Conservation (phyloP, 2,797 vertebrate genomes). For the Hoplostethus mediterraneus region DNA sequence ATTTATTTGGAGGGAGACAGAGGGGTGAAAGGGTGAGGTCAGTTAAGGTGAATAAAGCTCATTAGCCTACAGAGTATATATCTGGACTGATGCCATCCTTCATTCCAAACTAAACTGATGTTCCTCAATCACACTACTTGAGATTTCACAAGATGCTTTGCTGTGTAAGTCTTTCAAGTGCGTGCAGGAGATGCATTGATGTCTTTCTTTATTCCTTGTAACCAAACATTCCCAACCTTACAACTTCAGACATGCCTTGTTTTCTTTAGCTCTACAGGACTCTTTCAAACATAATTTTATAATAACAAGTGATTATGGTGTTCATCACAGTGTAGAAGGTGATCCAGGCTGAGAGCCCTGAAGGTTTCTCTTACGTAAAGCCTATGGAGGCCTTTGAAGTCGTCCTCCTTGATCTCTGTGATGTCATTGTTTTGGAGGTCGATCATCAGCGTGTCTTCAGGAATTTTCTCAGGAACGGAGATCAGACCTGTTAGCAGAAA, state of each 20-base stretch:
- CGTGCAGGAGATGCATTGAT: not conserved
- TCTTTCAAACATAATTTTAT: not conserved
- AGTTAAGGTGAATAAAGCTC: too few species aligned
- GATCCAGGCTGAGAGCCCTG: not conserved
- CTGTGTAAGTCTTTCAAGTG: not conserved
- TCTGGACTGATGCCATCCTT: too few species aligned
- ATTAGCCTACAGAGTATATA: too few species aligned
- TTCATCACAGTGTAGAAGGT: not conserved
- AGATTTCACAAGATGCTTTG: not conserved
- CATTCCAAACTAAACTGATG: too few species aligned
- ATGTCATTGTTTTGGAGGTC: constrained; percentile 99
- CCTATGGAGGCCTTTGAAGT: constrained; percentile 92
- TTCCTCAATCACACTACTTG: too few species aligned
- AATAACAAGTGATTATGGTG: not conserved
- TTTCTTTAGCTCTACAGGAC: not conserved
- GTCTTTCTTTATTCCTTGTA: not conserved
- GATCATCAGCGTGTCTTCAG: constrained; percentile 91
- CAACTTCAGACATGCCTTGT: not conserved
- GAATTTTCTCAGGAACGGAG: constrained; percentile 92
- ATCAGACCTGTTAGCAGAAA: constrained; percentile 86
- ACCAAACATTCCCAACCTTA: not conserved
- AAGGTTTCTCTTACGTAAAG: constrained; percentile 89
- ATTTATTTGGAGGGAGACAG: too few species aligned
- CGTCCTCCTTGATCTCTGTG: constrained; percentile 94
- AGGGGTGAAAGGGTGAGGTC: too few species aligned